Evolutionary conservation across 2,888 invertebrate species (phyloP).

Genomic region (Molorchus minor): DNA sequence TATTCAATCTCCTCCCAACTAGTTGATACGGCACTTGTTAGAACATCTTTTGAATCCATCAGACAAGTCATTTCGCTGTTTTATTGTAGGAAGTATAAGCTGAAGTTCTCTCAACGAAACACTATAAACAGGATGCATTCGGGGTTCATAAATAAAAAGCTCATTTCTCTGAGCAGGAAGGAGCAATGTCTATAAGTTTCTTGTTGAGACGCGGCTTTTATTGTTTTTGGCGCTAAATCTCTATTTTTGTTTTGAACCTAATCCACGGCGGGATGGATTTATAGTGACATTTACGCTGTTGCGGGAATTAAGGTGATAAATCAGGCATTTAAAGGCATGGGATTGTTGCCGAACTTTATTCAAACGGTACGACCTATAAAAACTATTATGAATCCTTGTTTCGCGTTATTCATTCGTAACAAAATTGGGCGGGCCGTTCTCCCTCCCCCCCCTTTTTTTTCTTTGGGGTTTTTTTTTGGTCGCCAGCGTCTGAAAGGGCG

Average conservation of each 20-base stretch:
- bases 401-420: too few relatives aligned
- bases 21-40: slow-evolving; percentile 30
- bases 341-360: not conserved
- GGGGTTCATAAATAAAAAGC: slow-evolving; percentile 41
- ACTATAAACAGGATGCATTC: slow-evolving; percentile 43
- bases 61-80: slow-evolving; percentile 37
- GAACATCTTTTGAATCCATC: slow-evolving; percentile 32
- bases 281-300: not conserved
- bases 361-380: not conserved
- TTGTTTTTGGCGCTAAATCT: slow-evolving; percentile 2
- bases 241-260: not conserved
- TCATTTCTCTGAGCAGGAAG: slow-evolving; percentile 24
- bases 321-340: not conserved
- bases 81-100: slow-evolving; percentile 33
- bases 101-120: slow-evolving; percentile 31
- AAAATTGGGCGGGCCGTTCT: too few relatives aligned
- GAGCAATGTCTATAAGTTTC: slow-evolving; percentile 7
- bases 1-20: slow-evolving; percentile 36
- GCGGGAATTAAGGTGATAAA: not conserved
- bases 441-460: too few relatives aligned
- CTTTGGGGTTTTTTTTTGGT: too few relatives aligned
- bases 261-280: not conserved
- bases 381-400: too few relatives aligned
- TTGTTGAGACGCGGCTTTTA: not conserved
- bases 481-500: too few relatives aligned